These are phyloP conservation scores for Danaus plexippus DNA, from an alignment of 1,140 invertebrate genomes.

Conservation along the genomic window DNA sequence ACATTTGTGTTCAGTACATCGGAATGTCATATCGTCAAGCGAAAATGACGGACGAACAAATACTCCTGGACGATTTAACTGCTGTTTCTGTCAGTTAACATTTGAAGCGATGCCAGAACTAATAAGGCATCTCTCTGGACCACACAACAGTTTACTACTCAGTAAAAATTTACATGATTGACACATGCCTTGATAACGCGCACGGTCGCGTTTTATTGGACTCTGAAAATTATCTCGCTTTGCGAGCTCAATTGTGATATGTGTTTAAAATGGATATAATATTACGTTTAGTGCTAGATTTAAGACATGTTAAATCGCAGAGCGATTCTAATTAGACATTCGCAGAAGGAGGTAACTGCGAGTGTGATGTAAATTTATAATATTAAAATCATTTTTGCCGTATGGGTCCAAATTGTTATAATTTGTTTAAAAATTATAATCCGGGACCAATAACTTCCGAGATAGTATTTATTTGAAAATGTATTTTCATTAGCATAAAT, in stretches of 20 bases:
- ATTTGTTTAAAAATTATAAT: constrained; percentile 74
- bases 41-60: constrained; percentile 79
- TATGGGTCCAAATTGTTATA: constrained; percentile 69
- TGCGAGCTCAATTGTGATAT: constrained; percentile 69
- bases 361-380: constrained; percentile 50
- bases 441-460: constrained; percentile 71
- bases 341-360: constrained; percentile 38
- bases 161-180: constrained; percentile 89
- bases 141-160: constrained; percentile 87
- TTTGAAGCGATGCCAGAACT: constrained; percentile 88
- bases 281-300: constrained; percentile 46
- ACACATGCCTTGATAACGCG: constrained; percentile 59
- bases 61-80: constrained; percentile 79
- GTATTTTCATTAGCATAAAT: constrained; percentile 69
- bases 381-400: constrained; percentile 65
- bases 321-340: constrained; percentile 62
- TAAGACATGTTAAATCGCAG: constrained; percentile 59
- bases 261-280: constrained; percentile 59
- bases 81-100: constrained; percentile 87
- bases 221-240: constrained; percentile 56
- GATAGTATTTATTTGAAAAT: constrained; percentile 73
- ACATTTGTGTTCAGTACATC: constrained; percentile 88
- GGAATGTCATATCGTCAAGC: constrained; percentile 83
- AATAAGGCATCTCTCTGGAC: constrained; percentile 86
- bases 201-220: constrained; percentile 44